Conservation (phyloP, 2,888 invertebrate species). For the Tachystola acroxantha region DNA sequence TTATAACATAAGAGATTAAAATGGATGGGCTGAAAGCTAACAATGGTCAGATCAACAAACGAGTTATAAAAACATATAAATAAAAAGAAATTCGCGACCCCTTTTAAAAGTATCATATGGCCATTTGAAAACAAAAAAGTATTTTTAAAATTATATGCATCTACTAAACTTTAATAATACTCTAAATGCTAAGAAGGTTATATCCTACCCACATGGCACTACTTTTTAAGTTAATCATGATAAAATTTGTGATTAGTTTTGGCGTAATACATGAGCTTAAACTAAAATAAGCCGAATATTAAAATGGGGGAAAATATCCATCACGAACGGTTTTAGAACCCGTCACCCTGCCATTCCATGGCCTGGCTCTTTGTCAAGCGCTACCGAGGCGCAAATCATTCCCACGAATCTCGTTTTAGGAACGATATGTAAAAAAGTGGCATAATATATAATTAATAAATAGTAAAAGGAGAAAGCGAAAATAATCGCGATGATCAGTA, state of each 20-base stretch:
- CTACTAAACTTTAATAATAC: conserved; percentile 14
- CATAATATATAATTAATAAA: background rate
- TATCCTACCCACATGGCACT: conserved; percentile 36
- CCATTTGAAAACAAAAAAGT: conserved; percentile 14
- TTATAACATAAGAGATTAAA: too few relatives aligned
- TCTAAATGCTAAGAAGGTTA: conserved; percentile 34
- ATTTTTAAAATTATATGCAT: conserved; percentile 9
- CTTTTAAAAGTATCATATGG: conserved; percentile 23
- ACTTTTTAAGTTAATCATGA: conserved; percentile 14
- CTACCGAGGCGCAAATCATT: too few relatives aligned
- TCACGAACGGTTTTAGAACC: too few relatives aligned
- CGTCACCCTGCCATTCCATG: too few relatives aligned
- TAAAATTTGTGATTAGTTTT: background rate
- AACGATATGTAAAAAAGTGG: too few relatives aligned
- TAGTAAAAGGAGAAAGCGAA: conserved; percentile 14
- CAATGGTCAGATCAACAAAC: conserved; percentile 3
- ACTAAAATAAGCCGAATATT: background rate
- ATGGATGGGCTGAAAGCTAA: conserved; percentile 31
- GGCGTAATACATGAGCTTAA: background rate
- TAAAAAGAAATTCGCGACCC: conserved; percentile 35
- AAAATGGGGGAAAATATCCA: too few relatives aligned
- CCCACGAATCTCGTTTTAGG: too few relatives aligned
- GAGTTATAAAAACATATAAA: conserved; percentile 10
- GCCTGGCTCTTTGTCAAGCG: too few relatives aligned
- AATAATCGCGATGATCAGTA: conserved; percentile 22